Conservation (phyloP, 2,888 invertebrate species). For the Morpho helenor region DNA sequence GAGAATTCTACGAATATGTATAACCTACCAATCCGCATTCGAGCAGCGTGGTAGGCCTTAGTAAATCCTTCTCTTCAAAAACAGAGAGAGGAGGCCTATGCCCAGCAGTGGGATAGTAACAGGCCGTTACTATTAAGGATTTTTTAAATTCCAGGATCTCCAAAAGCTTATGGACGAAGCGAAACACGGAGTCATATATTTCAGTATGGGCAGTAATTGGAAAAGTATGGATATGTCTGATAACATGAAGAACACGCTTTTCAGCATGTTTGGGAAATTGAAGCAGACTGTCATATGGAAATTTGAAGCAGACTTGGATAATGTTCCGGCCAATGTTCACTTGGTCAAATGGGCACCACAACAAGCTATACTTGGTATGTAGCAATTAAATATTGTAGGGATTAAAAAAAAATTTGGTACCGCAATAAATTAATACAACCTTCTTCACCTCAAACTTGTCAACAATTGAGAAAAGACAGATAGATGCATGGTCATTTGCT, state of each 20-base stretch:
- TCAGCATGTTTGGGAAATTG: constrained; percentile 45
- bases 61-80: no score
- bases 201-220: constrained; percentile 54
- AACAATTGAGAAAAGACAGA: no score
- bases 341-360: constrained; percentile 60
- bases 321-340: constrained; percentile 51
- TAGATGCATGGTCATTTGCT: no score
- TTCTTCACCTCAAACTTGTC: no score
- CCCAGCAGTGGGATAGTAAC: no score
- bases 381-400: not conserved
- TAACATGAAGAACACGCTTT: constrained; percentile 36
- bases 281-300: constrained; percentile 62
- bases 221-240: constrained; percentile 44
- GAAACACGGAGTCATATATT: constrained; percentile 53
- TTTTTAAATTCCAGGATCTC: constrained; percentile 44
- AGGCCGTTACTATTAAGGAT: no score
- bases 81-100: no score
- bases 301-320: constrained; percentile 44
- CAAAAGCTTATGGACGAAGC: constrained; percentile 51
- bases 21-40: no score
- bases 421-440: no score
- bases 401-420: no score
- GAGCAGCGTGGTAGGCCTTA: no score
- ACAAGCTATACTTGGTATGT: constrained; percentile 52
- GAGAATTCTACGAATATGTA: no score